A percentile compares a stretch with the other conserved stretches of the same genome.
These are phyloP conservation scores for Portevinia maculata DNA, from an alignment of 2,888 invertebrate species.

Conservation along the genomic window DNA sequence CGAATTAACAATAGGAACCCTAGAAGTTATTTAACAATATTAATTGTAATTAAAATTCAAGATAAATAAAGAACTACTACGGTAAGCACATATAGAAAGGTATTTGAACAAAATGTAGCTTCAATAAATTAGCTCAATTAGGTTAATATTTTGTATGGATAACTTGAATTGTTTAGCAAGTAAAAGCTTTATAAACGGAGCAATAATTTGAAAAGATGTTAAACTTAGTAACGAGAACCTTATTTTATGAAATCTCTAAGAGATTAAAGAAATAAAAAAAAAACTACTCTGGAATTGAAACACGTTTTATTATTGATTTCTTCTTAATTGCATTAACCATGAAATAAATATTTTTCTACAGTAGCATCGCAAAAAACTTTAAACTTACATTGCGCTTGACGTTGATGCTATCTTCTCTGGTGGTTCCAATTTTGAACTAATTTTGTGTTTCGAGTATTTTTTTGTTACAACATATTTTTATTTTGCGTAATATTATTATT, in stretches of 20 bases:
- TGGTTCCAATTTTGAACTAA: slow-evolving; percentile 79
- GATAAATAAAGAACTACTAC: slow-evolving; percentile 7
- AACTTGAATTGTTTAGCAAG: slow-evolving; percentile 42
- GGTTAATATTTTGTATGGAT: background rate
- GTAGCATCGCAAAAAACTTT: slow-evolving; percentile 66
- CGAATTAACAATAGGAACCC: background rate
- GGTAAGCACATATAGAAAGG: slow-evolving; percentile 13
- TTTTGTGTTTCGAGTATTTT: slow-evolving; percentile 53
- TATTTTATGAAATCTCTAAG: slow-evolving; percentile 32
- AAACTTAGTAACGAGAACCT: slow-evolving; percentile 11
- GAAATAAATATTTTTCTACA: slow-evolving; percentile 41
- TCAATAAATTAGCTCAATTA: slow-evolving; percentile 19
- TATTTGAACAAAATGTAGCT: background rate
- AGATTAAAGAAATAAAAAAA: slow-evolving; percentile 30
- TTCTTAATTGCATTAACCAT: slow-evolving; percentile 49
- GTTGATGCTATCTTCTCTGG: slow-evolving; percentile 78
- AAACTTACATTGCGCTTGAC: slow-evolving; percentile 79
- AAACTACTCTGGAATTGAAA: slow-evolving; percentile 38
- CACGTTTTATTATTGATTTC: background rate
- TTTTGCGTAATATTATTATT: slow-evolving; percentile 26
- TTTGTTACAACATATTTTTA: slow-evolving; percentile 33
- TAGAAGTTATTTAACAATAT: background rate
- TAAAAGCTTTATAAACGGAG: slow-evolving; percentile 55
- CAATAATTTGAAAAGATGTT: slow-evolving; percentile 9
- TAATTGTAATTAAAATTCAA: too few species aligned